Conservation (phyloP, 2,797 vertebrate species). For the Microctenopoma steveboyesi region DNA sequence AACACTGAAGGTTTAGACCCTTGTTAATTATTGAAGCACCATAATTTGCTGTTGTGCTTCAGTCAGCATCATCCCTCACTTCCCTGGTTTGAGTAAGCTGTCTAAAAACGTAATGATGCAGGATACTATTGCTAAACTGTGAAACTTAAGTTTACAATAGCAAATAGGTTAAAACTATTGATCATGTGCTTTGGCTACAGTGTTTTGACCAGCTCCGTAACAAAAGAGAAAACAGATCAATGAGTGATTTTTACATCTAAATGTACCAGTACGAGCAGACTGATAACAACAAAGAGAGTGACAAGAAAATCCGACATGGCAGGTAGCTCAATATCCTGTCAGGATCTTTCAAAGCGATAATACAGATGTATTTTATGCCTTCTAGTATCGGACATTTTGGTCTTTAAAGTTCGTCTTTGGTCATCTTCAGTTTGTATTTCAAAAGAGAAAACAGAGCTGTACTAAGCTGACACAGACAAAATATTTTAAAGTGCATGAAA, state of each 20-base stretch:
- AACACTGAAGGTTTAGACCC: constrained; percentile 41
- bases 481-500: constrained; percentile 15
- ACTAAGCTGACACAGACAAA: not conserved
- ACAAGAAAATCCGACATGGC: constrained; percentile 8
- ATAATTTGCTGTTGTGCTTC: constrained; percentile 58
- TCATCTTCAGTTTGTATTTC: not conserved
- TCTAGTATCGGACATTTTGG: not conserved
- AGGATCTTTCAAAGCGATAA: not conserved
- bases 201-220: constrained; percentile 57
- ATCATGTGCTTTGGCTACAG: constrained; percentile 41
- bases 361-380: not conserved
- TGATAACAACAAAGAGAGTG: constrained; percentile 20
- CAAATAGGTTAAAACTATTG: constrained; percentile 43
- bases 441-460: not conserved
- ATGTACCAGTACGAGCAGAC: constrained; percentile 10
- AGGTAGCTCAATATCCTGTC: not conserved
- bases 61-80: constrained; percentile 41
- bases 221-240: constrained; percentile 40
- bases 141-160: constrained; percentile 38
- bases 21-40: constrained; percentile 72
- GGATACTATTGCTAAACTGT: constrained; percentile 21
- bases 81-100: not conserved
- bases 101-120: constrained; percentile 1
- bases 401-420: not conserved
- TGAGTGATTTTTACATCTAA: constrained; percentile 32